Conservation (phyloP, 1,140 invertebrate species). For the Anthonomus grandis region DNA sequence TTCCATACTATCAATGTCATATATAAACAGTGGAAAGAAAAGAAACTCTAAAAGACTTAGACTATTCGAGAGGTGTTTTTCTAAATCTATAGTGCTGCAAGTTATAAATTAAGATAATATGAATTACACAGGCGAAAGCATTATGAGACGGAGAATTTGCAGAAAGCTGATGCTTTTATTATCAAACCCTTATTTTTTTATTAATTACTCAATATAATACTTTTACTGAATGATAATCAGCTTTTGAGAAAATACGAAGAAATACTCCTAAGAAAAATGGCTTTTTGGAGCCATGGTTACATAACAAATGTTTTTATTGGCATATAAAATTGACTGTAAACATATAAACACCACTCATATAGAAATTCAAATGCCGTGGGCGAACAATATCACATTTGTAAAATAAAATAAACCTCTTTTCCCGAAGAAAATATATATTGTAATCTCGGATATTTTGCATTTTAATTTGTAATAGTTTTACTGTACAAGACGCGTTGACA, state of each 20-base stretch:
- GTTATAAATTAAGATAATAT: too few relatives aligned
- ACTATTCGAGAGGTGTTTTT: neutral
- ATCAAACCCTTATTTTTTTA: too few relatives aligned
- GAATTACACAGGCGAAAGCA: neutral
- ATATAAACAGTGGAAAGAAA: neutral
- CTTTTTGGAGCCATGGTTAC: too few relatives aligned
- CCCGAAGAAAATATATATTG: too few relatives aligned
- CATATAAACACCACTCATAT: too few relatives aligned
- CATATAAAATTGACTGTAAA: too few relatives aligned
- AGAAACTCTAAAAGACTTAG: neutral
- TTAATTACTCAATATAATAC: too few relatives aligned
- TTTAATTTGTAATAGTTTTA: constrained; percentile 9
- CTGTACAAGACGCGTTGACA: neutral
- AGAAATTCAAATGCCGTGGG: too few relatives aligned
- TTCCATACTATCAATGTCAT: neutral
- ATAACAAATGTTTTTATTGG: too few relatives aligned
- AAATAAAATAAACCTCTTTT: constrained; percentile 2
- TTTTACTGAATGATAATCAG: neutral
- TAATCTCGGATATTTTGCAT: constrained; percentile 12
- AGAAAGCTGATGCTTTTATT: too few relatives aligned
- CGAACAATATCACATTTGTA: too few relatives aligned
- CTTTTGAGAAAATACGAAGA: neutral
- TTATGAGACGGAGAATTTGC: neutral
- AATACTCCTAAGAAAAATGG: neutral
- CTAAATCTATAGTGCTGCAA: neutral